Evolutionary conservation across 2,797 vertebrate genomes (phyloP).

Genomic region (Neostethus bicornis): DNA sequence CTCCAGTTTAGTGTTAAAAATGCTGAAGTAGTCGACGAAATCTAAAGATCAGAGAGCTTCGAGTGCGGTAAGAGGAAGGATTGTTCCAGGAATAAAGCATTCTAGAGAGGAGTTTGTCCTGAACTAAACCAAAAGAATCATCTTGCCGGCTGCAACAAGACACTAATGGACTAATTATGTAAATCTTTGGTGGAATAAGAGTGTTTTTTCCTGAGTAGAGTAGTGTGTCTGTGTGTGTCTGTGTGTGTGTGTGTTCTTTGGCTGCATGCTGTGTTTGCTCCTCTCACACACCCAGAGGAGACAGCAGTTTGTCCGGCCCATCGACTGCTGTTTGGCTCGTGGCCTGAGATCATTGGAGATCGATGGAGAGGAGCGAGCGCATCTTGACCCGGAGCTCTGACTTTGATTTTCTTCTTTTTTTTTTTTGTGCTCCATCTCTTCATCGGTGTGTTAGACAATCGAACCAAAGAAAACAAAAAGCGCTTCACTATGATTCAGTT

Average conservation of each 20-base stretch:
- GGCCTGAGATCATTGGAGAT: conserved; percentile 54
- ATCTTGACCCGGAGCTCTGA: conserved; percentile 31
- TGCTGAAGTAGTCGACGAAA: background rate
- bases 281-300: conserved; percentile 28
- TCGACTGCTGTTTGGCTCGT: conserved; percentile 48
- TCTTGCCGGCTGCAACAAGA: no score
- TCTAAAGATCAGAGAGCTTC: background rate
- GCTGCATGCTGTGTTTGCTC: conserved; percentile 17
- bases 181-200: background rate
- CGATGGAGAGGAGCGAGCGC: conserved; percentile 47
- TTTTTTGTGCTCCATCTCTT: conserved; percentile 11
- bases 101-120: background rate
- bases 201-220: background rate
- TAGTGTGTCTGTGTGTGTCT: background rate
- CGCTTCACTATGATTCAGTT: background rate
- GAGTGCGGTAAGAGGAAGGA: background rate
- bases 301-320: conserved; percentile 29
- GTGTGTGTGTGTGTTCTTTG: background rate
- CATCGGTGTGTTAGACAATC: background rate
- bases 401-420: conserved; percentile 51
- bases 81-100: background rate
- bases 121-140: no score
- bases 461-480: no score
- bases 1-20: background rate
- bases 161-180: background rate